Percentiles rank a stretch among this genome's conserved stretches.
Evolutionary conservation across 2,113 vertebrate genomes (phyloP).

Genomic region (Pachyramphus minor): DNA sequence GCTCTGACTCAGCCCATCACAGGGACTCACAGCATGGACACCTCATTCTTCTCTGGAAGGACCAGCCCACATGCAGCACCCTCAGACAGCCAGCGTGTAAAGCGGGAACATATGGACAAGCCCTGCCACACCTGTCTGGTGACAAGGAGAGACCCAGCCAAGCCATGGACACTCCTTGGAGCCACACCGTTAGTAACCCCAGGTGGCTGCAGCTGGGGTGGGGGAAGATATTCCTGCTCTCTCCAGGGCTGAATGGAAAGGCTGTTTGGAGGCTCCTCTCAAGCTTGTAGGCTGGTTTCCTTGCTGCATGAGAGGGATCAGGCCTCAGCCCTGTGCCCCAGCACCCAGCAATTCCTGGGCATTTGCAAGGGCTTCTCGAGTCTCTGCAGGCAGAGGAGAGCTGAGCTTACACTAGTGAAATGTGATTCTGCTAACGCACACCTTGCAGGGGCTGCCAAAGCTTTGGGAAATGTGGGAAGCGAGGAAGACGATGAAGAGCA

Average conservation of each 20-base stretch:
- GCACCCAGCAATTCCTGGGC: background rate
- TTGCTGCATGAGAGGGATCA: background rate
- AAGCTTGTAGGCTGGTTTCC: background rate
- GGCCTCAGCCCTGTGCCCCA: background rate
- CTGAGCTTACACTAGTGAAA: background rate
- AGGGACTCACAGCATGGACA: background rate
- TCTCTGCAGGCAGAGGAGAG: background rate
- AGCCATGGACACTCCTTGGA: background rate
- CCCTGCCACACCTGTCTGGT: background rate
- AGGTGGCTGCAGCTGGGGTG: background rate
- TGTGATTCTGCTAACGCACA: background rate
- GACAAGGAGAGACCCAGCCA: background rate
- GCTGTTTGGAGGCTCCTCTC: background rate
- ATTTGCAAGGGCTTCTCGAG: background rate
- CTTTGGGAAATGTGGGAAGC: background rate
- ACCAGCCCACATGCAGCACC: background rate
- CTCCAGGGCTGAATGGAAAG: background rate
- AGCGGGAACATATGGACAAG: fast-evolving
- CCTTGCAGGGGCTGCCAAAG: fast-evolving
- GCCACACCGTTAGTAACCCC: background rate
- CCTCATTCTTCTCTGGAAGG: background rate
- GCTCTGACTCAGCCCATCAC: background rate
- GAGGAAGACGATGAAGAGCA: background rate
- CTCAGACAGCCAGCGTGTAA: background rate
- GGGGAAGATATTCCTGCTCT: background rate